Percentiles rank a stretch among this genome's conserved stretches.
phyloP scores from a whole-genome alignment of 2,797 vertebrate genomes.

The Danio albolineatus region DNA sequence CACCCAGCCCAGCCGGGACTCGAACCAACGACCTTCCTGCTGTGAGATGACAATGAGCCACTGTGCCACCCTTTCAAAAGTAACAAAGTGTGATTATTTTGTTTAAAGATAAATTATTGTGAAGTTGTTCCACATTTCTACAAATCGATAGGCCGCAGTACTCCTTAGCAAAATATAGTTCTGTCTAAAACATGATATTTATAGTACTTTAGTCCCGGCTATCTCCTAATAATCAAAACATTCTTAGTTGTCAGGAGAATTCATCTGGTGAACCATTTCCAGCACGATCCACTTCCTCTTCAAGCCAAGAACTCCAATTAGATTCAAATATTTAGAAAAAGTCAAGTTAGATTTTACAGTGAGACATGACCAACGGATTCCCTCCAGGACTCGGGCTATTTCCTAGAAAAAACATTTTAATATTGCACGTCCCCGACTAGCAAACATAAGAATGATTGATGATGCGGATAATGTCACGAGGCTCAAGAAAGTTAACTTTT shows the following conservation, averaged over 20 bases:
- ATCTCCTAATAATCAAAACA: not conserved
- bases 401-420: constrained; percentile 27
- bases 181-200: too few relatives aligned
- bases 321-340: constrained; percentile 16
- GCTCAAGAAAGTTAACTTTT: constrained; percentile 37
- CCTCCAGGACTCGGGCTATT: not conserved
- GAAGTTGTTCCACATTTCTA: too few relatives aligned
- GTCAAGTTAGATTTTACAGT: not conserved
- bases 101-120: too few relatives aligned
- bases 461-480: constrained; percentile 35
- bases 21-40: too few relatives aligned
- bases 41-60: too few relatives aligned
- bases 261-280: not conserved
- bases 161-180: too few relatives aligned
- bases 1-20: too few relatives aligned
- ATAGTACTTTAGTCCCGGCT: not conserved
- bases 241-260: constrained; percentile 1
- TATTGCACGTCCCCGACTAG: constrained; percentile 20
- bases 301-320: not conserved
- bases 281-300: not conserved
- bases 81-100: too few relatives aligned
- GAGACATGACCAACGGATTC: not conserved
- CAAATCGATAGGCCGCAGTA: too few relatives aligned
- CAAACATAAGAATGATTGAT: constrained; percentile 40
- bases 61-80: too few relatives aligned